phyloP scores from a whole-genome alignment of 2,888 invertebrate genomes.

The Harpagoxenus sublaevis region DNA sequence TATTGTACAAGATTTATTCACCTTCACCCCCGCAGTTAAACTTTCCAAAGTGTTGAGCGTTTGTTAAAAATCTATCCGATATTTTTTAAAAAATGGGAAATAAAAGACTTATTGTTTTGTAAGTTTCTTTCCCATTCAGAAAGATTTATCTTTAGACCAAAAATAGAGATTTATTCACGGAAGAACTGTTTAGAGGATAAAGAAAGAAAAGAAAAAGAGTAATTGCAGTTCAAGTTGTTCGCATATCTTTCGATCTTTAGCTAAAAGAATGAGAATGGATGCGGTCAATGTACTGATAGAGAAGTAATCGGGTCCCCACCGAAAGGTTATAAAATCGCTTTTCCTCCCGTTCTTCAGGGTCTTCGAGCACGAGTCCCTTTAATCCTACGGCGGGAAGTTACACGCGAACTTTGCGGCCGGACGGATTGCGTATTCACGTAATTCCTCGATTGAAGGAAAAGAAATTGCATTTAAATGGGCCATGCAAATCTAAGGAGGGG shows the following conservation, averaged over 20 bases:
- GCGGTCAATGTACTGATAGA: slow-evolving; percentile 3
- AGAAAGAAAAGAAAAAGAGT: background rate
- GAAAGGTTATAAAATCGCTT: slow-evolving; percentile 19
- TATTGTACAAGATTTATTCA: background rate
- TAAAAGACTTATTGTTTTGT: too few species aligned
- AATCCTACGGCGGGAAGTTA: slow-evolving; percentile 59
- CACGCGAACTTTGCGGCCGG: slow-evolving; percentile 47
- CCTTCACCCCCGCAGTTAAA: background rate
- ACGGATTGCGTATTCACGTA: slow-evolving; percentile 74
- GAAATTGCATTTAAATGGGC: slow-evolving; percentile 80
- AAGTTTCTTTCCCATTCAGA: background rate
- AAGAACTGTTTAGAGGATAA: background rate
- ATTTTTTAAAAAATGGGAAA: background rate
- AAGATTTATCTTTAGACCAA: background rate
- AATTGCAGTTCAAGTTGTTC: background rate
- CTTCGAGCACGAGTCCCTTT: slow-evolving; percentile 60
- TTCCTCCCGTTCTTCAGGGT: slow-evolving; percentile 33
- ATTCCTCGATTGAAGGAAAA: slow-evolving; percentile 76
- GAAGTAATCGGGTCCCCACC: background rate
- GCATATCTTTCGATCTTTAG: background rate
- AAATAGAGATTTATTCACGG: background rate
- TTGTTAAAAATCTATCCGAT: background rate
- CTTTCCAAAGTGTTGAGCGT: background rate
- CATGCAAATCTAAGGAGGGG: slow-evolving; percentile 72
- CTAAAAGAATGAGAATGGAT: background rate